phyloP scores from a whole-genome alignment of 2,888 invertebrate genomes.

The Melieria picta region DNA sequence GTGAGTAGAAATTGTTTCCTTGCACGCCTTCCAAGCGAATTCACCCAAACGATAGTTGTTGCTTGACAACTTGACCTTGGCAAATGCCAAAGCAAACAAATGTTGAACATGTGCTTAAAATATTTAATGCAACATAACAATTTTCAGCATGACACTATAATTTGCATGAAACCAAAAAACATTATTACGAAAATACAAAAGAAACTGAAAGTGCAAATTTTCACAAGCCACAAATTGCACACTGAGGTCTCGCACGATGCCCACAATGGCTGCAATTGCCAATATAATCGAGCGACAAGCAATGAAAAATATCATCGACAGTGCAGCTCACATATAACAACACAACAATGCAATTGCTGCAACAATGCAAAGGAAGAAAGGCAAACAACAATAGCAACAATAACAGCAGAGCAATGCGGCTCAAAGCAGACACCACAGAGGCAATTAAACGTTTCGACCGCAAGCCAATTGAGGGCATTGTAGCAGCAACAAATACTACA shows the following conservation, averaged over 20 bases:
- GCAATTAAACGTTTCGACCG: conserved; percentile 62
- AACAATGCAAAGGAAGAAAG: conserved; percentile 32
- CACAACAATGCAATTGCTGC: conserved; percentile 29
- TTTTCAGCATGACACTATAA: conserved; percentile 36
- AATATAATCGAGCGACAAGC: conserved; percentile 19
- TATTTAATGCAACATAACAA: conserved; percentile 27
- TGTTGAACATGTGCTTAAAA: conserved; percentile 24
- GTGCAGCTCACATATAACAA: conserved; percentile 16
- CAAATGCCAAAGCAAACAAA: conserved; percentile 11
- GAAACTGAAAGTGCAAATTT: conserved; percentile 50
- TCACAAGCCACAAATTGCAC: conserved; percentile 45
- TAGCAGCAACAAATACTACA: conserved; percentile 35
- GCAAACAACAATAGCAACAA: conserved; percentile 34
- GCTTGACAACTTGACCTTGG: not conserved
- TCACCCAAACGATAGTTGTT: too few relatives aligned
- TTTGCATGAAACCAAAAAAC: conserved; percentile 17
- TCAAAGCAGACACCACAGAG: conserved; percentile 24
- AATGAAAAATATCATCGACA: conserved; percentile 21
- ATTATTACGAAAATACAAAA: conserved; percentile 40
- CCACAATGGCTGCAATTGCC: not conserved
- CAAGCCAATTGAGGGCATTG: conserved; percentile 56
- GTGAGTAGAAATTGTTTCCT: too few relatives aligned
- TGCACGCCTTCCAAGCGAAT: too few relatives aligned
- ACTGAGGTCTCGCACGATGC: not conserved
- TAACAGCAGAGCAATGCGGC: conserved; percentile 12